Base-by-base conservation (phyloP, 2,888 invertebrate genomes). In the Tenthredo notha region DNA sequence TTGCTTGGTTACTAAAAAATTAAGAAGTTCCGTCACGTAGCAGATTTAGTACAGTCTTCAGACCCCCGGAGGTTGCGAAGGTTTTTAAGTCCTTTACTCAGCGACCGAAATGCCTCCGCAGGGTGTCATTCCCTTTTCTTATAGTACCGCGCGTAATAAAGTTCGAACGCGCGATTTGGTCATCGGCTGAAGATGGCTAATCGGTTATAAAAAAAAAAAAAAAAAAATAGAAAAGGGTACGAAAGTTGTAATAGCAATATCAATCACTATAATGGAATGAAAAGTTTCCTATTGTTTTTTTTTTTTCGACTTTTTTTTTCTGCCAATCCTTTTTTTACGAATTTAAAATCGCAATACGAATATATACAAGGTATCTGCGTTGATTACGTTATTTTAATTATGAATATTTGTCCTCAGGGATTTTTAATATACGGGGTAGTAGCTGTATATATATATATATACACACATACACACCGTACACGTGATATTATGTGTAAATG, bases 61-160 rank as follows among this genome's bases (percentile, higher is more conserved):
- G 37, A 18, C 54, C 40, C 58, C 61, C 80, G 40, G 47, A 54
- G 50, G 5, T 33, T 67, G 29, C 12, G 7, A n/a, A 47, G 47
- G 67, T 83, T 83, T 83, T 47, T 83, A 65, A 83, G 47, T 83
- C 65, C 70, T 65, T 83, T 70, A 21, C 65, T 77, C 50, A 50
- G 54, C 77, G 33, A 80, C 65, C 80, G 80, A 80, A 77, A 80
- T 65, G 18, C 33, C 83, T 70, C 83, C 83, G 83, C 21, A n/a
- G 83, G 83, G 83, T 83, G 67, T 67, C 40, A n/a, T 83, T 83
- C 10, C 83, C 47, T 25, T 83, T 83, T n/a, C 40, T 18, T n/a
- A n/a, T 37, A 75, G 47, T 74, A 18, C 7, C 25, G 18, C 77
- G n/a, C 18, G 77, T 40, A 74, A 33, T 77, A 77, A 77, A 77